Evolutionary conservation across 2,888 invertebrate genomes (phyloP).

Genomic region (Endomychus coccineus): DNA sequence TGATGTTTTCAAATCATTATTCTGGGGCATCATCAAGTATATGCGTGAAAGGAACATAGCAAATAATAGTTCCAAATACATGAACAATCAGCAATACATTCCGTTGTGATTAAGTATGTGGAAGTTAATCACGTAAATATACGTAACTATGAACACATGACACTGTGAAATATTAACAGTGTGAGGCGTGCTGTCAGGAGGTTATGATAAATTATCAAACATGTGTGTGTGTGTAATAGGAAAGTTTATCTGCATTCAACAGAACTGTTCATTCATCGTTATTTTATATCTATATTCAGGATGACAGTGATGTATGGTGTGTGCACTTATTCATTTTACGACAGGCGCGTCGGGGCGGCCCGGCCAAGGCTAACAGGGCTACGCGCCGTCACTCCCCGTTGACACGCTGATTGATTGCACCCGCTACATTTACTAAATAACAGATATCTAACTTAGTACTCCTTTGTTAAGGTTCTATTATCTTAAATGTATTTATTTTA

Average conservation of each 20-base stretch:
- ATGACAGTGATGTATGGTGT: constrained; percentile 46
- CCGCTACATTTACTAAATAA: constrained; percentile 42
- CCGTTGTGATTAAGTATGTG: too few relatives aligned
- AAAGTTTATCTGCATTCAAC: constrained; percentile 46
- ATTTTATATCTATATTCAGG: constrained; percentile 46
- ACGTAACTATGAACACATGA: too few relatives aligned
- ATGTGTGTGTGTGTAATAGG: constrained; percentile 44
- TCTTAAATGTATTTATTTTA: too few relatives aligned
- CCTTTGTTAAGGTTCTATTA: too few relatives aligned
- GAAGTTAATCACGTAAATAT: too few relatives aligned
- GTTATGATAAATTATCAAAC: constrained; percentile 43
- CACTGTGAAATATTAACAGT: too few relatives aligned
- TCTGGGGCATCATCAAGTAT: too few relatives aligned
- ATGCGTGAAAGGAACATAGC: too few relatives aligned
- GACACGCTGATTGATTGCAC: constrained; percentile 43
- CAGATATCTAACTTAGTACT: constrained; percentile 35
- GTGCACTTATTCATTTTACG: constrained; percentile 45
- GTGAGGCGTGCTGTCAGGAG: constrained; percentile 27
- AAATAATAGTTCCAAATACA: too few relatives aligned
- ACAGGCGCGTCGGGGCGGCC: constrained; percentile 36
- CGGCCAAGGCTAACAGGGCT: constrained; percentile 24
- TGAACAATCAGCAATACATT: too few relatives aligned
- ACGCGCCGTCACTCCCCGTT: constrained; percentile 38
- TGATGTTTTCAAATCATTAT: too few relatives aligned
- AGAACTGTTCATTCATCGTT: constrained; percentile 45